Conservation (phyloP, 2,888 invertebrate genomes). For the Iphiclides podalirius region DNA sequence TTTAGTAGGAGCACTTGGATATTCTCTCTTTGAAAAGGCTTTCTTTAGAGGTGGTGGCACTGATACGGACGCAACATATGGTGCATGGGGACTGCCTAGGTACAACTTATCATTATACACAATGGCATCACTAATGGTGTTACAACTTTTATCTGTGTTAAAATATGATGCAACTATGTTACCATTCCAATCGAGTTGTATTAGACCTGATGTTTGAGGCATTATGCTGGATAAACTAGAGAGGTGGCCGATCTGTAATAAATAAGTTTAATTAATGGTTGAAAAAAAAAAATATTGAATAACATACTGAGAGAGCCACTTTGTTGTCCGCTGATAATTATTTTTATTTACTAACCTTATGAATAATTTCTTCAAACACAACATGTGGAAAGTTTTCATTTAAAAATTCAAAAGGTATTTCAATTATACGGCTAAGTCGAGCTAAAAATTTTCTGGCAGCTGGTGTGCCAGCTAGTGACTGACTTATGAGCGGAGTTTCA, state of each 20-base stretch:
- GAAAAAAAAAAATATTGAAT: neutral
- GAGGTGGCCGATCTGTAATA: constrained; percentile 83
- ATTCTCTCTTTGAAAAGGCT: constrained; percentile 42
- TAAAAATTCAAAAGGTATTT: constrained; percentile 82
- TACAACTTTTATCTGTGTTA: constrained; percentile 78
- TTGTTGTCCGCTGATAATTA: no score
- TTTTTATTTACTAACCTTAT: constrained; percentile 70
- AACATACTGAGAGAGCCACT: neutral
- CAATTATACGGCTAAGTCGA: constrained; percentile 79
- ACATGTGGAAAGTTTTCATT: constrained; percentile 84
- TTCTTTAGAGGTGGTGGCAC: constrained; percentile 71
- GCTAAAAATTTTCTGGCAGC: constrained; percentile 82
- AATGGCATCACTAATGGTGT: constrained; percentile 82
- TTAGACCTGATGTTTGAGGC: constrained; percentile 75
- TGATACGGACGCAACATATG: constrained; percentile 83
- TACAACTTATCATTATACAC: constrained; percentile 83
- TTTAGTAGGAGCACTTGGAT: neutral
- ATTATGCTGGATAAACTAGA: constrained; percentile 55
- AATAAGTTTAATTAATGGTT: no score
- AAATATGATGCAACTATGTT: constrained; percentile 85
- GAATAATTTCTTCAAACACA: constrained; percentile 80
- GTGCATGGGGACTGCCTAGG: constrained; percentile 83
- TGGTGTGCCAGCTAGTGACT: constrained; percentile 82
- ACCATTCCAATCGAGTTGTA: constrained; percentile 86
- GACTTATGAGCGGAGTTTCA: constrained; percentile 77